A percentile compares a stretch with the other conserved stretches of the same genome.
Conservation (phyloP, 2,113 vertebrate species). For the Rissa tridactyla region DNA sequence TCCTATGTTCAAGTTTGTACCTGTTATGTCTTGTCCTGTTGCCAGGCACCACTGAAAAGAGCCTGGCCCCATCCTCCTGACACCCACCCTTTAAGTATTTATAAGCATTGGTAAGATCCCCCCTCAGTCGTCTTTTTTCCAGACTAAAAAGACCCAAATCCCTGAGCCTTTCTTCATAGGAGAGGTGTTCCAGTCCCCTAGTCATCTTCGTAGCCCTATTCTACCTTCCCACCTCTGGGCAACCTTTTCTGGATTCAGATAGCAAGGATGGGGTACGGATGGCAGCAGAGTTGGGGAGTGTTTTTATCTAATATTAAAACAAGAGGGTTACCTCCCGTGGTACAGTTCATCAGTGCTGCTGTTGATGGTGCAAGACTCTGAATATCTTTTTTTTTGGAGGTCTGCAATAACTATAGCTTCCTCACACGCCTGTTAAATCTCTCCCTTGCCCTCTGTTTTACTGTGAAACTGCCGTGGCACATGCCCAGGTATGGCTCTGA, state of each 20-base stretch:
- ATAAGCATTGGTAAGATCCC: too few relatives aligned
- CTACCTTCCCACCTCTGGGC: background rate
- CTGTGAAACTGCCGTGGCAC: rapidly evolving
- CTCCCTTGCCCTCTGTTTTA: background rate
- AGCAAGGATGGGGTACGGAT: too few relatives aligned
- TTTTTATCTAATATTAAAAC: background rate
- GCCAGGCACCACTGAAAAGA: too few relatives aligned
- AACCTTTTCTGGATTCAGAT: background rate
- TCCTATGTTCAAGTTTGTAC: too few relatives aligned
- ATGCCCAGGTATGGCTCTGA: rapidly evolving
- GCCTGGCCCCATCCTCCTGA: too few relatives aligned
- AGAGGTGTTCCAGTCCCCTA: too few relatives aligned
- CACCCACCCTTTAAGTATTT: too few relatives aligned
- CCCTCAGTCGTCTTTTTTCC: too few relatives aligned
- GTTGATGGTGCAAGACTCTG: background rate
- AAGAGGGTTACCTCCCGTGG: background rate
- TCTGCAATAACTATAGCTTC: background rate
- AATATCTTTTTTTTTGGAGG: background rate
- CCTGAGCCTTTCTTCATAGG: too few relatives aligned
- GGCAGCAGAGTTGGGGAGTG: rapidly evolving
- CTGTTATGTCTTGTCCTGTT: too few relatives aligned
- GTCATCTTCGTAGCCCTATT: background rate
- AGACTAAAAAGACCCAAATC: too few relatives aligned
- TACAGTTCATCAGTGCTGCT: background rate
- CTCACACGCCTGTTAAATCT: background rate